Evolutionary conservation across 92 coral and sea anemone genomes (phyloP), one percentile per base, ranked within the genome.

Genomic region (Paramuricea clavata): DNA sequence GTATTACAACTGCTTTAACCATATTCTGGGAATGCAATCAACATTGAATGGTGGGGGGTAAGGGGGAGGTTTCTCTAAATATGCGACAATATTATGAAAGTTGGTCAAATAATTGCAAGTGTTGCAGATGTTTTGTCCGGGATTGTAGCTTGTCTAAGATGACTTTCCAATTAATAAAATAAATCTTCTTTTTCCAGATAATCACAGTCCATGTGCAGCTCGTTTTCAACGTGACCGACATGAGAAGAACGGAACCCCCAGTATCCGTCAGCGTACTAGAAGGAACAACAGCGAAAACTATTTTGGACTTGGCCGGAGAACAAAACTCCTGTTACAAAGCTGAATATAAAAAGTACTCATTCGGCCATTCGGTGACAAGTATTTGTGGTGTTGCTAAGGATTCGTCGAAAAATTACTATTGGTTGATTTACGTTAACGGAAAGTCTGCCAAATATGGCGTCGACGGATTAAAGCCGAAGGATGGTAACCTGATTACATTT

Each of bases 341-440:
- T 43, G 76, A 85, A 39, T 33, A 82, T 27, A 15, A 17, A 2
- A 42, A 42, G 82, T 79, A 91, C 42, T 35, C 92, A 6, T 95
- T 35, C 35, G 98, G 98, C 11, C 87, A 57, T 0, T 69, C 81
- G 62, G 65, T 95, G 27, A 65, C 72, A 50, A 89, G 93, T 22
- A 90, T 95, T 44, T 93, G 95, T 77, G 94, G 85, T 5, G 78
- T 93, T 65, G 30, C 62, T 10, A 60, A 34, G 12, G 85, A 89
- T 32, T 76, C 74, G 0, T 83, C 57, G 8, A 81, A 89, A 17
- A 90, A 85, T 49, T 30, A 49, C 7, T 93, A 92, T 60, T 95
- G 98, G 98, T 34, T 89, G 93, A 49, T 95, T n/a, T 90, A 86
- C 76, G 35, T 89, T 19, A 81, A 83, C 59, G 87, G 88, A 0